Evolutionary conservation across 2,888 invertebrate genomes (phyloP), one percentile per base, ranked within the genome.

Genomic region (Alcis repandata): DNA sequence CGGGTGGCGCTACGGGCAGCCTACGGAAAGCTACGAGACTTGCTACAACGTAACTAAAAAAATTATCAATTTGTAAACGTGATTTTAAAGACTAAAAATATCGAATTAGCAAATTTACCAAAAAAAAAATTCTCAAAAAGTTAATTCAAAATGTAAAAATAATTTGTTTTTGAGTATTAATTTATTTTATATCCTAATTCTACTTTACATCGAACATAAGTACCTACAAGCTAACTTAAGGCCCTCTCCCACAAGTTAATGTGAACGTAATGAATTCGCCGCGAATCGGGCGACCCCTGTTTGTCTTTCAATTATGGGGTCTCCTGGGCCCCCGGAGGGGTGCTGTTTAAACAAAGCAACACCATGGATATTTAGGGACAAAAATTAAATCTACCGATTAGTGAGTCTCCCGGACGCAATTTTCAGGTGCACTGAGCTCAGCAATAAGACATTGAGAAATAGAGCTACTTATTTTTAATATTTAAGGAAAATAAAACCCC

Each of bases 241-340:
- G 22, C 32, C 15, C 51, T 32, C 33, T 17, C n/a, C 54, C 22
- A 38, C 82, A 85, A 86, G 79, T 87, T 90, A 89, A 92, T 90
- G 88, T 89, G 78, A 82, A 84, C 86, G 85, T 92, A 92, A 92
- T 92, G 90, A 91, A 90, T 91, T 91, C 90, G 86, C 81, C 82
- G 90, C 80, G 89, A 91, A 90, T 83, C 84, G 82, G 77, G 83
- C 79, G 81, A 70, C 88, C 90, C 89, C 86, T 90, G 87, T 92
- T 93, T 93, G 92, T 92, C 87, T 93, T 93, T 93, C 93, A 93
- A 93, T 93, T 93, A 92, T 85, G 80, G 76, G 73, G 73, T 83
- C 88, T 86, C 84, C 27, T 49, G 80, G 85, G 87, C 74, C 72
- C 69, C 65, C 74, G 33, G 27, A 27, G 54, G 43, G 56, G 56